These are phyloP conservation scores for Clinocottus analis DNA, from an alignment of 2,113 vertebrate genomes.

Conservation along the genomic window DNA sequence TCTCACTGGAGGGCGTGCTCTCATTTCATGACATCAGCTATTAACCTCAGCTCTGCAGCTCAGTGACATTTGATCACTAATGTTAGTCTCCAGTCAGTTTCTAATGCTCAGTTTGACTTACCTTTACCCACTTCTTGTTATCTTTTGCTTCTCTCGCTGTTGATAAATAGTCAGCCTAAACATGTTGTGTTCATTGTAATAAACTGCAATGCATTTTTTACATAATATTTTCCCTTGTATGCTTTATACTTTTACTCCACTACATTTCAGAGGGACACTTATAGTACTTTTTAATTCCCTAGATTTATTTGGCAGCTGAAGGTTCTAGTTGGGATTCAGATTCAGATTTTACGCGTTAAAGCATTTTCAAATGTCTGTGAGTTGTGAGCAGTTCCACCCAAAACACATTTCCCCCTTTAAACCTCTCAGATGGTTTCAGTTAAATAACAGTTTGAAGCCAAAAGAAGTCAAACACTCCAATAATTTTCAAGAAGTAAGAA, in stretches of 20 bases:
- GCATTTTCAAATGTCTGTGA: neutral
- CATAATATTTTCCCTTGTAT: neutral
- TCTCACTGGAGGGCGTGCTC: conserved; percentile 57
- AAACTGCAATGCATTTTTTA: neutral
- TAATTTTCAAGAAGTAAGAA: neutral
- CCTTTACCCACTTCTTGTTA: neutral
- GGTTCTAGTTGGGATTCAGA: neutral
- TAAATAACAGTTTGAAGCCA: neutral
- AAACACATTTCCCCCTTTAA: neutral
- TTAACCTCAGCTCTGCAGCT: conserved; percentile 30
- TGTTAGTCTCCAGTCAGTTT: conserved; percentile 13
- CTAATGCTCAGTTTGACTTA: neutral
- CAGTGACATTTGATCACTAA: neutral
- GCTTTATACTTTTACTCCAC: neutral
- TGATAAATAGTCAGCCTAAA: neutral
- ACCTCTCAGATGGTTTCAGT: conserved; percentile 1
- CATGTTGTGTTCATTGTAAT: neutral
- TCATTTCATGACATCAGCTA: conserved; percentile 27
- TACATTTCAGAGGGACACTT: neutral
- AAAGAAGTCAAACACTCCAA: neutral
- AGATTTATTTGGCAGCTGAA: neutral
- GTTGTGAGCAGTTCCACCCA: neutral
- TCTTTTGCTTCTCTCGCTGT: neutral
- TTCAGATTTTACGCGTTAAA: neutral
- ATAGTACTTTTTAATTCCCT: neutral